phyloP scores from a whole-genome alignment of 2,113 vertebrate genomes.

The Ceuthmochares aereus region DNA sequence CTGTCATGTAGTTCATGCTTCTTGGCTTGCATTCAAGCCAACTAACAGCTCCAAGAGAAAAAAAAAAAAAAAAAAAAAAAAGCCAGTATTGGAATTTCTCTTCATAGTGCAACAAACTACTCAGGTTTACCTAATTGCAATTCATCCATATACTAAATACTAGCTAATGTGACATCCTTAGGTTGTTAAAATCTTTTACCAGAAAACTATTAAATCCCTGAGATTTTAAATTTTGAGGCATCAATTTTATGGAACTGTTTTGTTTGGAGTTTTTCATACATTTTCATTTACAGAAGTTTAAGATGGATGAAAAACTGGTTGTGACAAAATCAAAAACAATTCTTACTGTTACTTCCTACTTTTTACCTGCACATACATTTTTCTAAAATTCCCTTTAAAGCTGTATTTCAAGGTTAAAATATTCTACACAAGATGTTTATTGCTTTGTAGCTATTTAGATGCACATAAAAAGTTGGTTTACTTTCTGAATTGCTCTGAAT shows the following conservation, averaged over 20 bases:
- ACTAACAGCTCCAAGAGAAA: not conserved
- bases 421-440: not conserved
- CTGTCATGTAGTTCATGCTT: slow-evolving; percentile 5
- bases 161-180: not conserved
- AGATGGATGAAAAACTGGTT: not conserved
- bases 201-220: not conserved
- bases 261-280: rapidly evolving
- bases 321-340: not conserved
- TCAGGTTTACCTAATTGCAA: not conserved
- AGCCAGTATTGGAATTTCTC: not conserved
- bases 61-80: not conserved
- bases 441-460: not conserved
- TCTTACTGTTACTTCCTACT: not conserved
- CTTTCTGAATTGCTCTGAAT: not conserved
- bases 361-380: not conserved
- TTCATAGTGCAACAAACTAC: not conserved
- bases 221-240: not conserved
- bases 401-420: not conserved
- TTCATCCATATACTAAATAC: not conserved
- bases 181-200: not conserved
- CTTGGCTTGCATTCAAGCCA: slow-evolving; percentile 20
- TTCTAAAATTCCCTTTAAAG: not conserved
- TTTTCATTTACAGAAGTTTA: not conserved
- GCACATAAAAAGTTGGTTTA: not conserved
- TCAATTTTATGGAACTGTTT: not conserved